phyloP scores from a whole-genome alignment of 2,113 vertebrate genomes.

The Callipepla californica region DNA sequence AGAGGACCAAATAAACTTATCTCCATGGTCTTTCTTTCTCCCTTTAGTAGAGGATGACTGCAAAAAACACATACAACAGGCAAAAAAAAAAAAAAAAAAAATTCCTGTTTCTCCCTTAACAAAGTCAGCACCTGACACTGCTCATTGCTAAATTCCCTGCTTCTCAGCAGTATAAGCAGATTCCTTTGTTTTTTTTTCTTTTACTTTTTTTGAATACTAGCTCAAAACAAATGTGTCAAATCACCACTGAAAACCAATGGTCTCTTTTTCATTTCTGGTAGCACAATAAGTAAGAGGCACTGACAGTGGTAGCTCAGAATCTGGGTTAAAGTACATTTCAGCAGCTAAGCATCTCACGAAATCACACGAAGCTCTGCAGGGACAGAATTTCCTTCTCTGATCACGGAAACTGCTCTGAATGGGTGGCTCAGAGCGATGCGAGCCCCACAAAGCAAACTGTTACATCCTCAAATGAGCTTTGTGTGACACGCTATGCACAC shows the following conservation, averaged over 20 bases:
- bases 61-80: accelerated
- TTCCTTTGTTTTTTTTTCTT: not conserved
- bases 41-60: not conserved
- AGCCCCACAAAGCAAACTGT: not conserved
- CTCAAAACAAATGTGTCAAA: not conserved
- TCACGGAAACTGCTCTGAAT: not conserved
- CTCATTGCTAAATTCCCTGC: not conserved
- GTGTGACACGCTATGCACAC: not conserved
- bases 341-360: not conserved
- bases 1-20: not conserved
- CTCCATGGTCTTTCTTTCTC: not conserved
- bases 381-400: not conserved
- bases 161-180: not conserved
- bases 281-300: not conserved
- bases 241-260: not conserved
- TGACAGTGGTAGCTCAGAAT: not conserved
- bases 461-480: not conserved
- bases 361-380: not conserved
- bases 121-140: not conserved
- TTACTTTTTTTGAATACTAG: not conserved
- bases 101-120: not conserved
- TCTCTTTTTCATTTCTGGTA: not conserved
- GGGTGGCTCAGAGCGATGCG: not conserved
- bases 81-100: not conserved
- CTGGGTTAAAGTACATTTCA: not conserved